Conservation (phyloP, 2,888 invertebrate genomes). For the Lasius platythorax region DNA sequence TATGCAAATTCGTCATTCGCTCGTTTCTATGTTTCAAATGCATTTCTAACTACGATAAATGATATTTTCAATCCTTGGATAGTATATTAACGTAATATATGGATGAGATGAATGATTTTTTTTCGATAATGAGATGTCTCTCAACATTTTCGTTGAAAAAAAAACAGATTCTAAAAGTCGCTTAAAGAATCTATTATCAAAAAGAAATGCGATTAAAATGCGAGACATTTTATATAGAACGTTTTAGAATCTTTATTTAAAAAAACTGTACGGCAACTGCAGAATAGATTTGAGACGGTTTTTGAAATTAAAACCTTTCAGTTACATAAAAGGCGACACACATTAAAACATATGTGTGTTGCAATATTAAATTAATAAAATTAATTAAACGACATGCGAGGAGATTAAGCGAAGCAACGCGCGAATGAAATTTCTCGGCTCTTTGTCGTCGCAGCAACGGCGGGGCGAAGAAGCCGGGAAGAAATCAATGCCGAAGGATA, state of each 20-base stretch:
- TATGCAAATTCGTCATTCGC: background rate
- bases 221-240: background rate
- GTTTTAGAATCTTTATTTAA: background rate
- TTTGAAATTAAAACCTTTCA: background rate
- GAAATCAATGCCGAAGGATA: conserved; percentile 76
- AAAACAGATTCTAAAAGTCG: background rate
- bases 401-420: conserved; percentile 4
- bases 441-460: conserved; percentile 58
- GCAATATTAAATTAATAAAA: conserved; percentile 5
- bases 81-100: background rate
- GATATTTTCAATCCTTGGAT: background rate
- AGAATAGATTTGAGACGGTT: background rate
- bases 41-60: background rate
- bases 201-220: background rate
- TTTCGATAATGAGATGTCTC: background rate
- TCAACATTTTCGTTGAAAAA: background rate
- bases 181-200: background rate
- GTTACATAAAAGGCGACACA: background rate
- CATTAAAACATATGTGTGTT: background rate
- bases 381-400: background rate
- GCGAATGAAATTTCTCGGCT: conserved; percentile 56
- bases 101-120: background rate
- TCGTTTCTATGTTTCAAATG: background rate
- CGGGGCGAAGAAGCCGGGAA: conserved; percentile 59
- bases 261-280: background rate